Evolutionary conservation across 2,797 vertebrate genomes (phyloP), one percentile per base, ranked within the genome.

Genomic region (Labeo calbasu): DNA sequence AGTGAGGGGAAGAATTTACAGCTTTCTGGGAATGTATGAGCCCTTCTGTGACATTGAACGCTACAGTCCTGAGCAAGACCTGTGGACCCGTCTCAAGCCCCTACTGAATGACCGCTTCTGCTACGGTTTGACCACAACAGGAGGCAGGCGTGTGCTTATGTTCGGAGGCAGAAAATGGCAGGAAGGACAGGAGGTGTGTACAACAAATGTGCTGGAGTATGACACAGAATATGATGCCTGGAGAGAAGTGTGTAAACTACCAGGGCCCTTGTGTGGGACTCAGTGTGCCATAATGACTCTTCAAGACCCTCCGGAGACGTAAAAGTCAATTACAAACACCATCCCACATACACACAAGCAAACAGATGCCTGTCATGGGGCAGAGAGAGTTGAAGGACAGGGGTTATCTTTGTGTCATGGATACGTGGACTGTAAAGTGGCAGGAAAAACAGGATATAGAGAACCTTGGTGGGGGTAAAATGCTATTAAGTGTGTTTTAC

Each of bases 31-130:
- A 19, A 94, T 96, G 89, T 97, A 96, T 1, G 98, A 99, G 89
- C 96, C 96, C 3, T 99, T 97, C 92, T 97, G 97, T 4, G 97
- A 99, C 85, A 98, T 99, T 1, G 98, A 99, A 89, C 92, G 93
- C 70, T 99, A 98, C 0, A 93, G 98, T 69, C 91, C 96, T 0
- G 81, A 63, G 23, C 87, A 91, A 0, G 95, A 98, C 87, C 94
- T 95, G 69, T 99, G 98, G 98, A 98, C 95, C 2, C 95, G 96
- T 59, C 91, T 99, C 43, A 93, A 93, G 40, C 97, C 97, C 0
- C 92, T 97, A 43, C 88, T 94, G 43, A 95, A 93, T 0, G 97
- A 97, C 68, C 94, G 97, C 2, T 99, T 96, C 90, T 95, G 94
- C 92, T 99, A 99, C 0, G 97, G 98, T 28, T 92, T 98, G 91